These are phyloP conservation scores for Bombus soroeensis DNA, from an alignment of 1,140 invertebrate species.

Conservation along the genomic window DNA sequence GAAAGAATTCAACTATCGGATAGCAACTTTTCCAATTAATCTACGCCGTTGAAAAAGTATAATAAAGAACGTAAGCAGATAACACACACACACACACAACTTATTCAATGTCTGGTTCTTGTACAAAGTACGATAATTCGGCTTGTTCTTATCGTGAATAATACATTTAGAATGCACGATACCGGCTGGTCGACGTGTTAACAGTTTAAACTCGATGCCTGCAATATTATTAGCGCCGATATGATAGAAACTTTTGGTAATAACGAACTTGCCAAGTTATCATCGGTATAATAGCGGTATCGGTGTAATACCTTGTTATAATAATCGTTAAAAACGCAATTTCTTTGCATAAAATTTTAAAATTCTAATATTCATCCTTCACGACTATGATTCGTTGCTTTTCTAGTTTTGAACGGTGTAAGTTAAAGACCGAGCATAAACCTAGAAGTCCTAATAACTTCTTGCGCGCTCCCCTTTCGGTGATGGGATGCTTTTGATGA, in stretches of 20 bases:
- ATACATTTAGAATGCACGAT: slow-evolving; percentile 23
- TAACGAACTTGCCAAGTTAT: slow-evolving; percentile 13
- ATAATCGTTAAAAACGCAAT: neutral
- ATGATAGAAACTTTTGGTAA: neutral
- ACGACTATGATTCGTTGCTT: neutral
- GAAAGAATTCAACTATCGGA: slow-evolving; percentile 3
- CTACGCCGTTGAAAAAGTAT: neutral
- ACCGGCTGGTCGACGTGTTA: slow-evolving; percentile 7
- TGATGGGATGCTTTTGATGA: neutral
- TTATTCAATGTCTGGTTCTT: neutral
- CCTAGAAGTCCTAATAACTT: neutral
- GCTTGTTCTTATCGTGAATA: slow-evolving; percentile 34
- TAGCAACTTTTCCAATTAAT: slow-evolving; percentile 36
- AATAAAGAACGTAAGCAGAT: slow-evolving; percentile 22
- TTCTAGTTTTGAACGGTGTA: neutral
- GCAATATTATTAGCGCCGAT: slow-evolving; percentile 14
- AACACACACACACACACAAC: neutral
- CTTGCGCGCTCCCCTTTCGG: neutral
- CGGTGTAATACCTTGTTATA: neutral
- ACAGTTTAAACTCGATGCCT: slow-evolving; percentile 26
- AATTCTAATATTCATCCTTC: slow-evolving; percentile 3
- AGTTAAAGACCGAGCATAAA: neutral
- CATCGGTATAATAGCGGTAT: neutral
- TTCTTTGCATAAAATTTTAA: neutral
- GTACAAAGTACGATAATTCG: slow-evolving; percentile 7